Evolutionary conservation across 2,113 vertebrate species (phyloP).

Genomic region (Salminus brasiliensis): DNA sequence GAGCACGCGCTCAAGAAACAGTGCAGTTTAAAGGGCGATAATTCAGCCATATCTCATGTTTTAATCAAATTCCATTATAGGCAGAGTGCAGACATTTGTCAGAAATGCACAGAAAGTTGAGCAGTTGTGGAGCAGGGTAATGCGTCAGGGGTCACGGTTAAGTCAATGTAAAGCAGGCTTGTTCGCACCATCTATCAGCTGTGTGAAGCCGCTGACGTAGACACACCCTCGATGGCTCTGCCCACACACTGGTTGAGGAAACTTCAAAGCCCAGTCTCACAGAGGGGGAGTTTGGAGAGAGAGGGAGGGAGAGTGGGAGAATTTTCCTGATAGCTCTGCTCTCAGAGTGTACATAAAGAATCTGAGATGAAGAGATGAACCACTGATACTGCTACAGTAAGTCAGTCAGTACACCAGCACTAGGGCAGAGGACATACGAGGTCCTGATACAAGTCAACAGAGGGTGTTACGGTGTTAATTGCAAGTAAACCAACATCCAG

Average conservation of each 20-base stretch:
- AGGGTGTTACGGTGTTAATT: neutral
- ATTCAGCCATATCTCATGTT: neutral
- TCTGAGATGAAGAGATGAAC: neutral
- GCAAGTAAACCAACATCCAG: no score
- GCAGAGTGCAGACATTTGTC: neutral
- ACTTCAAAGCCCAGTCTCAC: neutral
- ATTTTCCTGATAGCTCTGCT: neutral
- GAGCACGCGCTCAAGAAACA: neutral
- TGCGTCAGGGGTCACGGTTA: neutral
- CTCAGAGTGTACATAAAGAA: conserved; percentile 11
- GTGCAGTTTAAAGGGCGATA: neutral
- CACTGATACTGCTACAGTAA: neutral
- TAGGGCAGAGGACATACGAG: neutral
- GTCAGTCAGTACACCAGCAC: neutral
- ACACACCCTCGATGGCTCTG: neutral
- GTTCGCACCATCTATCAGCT: neutral
- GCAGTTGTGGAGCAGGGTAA: neutral
- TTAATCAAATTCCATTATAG: neutral
- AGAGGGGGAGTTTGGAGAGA: neutral
- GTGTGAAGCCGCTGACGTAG: neutral
- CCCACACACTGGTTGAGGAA: neutral
- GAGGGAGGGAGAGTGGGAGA: neutral
- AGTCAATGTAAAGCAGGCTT: neutral
- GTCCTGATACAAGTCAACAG: neutral
- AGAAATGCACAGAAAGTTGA: neutral